Base-by-base conservation (phyloP, 2,797 vertebrate genomes). In the Sphenopsis melanotis region DNA sequence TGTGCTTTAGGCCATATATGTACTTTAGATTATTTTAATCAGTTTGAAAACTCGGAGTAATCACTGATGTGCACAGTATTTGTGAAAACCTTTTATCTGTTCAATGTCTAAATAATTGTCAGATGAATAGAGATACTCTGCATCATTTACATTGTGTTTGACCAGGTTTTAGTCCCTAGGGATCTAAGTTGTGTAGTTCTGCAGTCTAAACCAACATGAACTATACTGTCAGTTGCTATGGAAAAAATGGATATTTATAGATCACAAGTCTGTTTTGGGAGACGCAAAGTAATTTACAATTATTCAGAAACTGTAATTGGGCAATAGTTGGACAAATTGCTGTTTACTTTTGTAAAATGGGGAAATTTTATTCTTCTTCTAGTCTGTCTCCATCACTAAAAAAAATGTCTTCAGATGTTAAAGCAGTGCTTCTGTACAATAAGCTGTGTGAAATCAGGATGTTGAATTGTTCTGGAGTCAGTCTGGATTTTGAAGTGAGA, bases 151-250 rank as follows among this genome's bases (percentile, higher is more conserved):
- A 10, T 15, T 34, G 37, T 89, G 23, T 81, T 74, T 82, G 63
- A 34, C 22, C 16, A 64, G 16, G 13, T 71, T 79, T 89, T 47
- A 39, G 79, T 57, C 21, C 50, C 26, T 64, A 18, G 47, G 30
- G 36, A 7, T 88, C 42, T 47, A 16, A 88, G 57, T 20, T 76
- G 13, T 42, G 3, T 46, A 46, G 26, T 49, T 90, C 42, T 69
- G 49, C 50, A n/a, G 0, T 72, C 47, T 66, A 61, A 85, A 72
- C 2, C 24, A 41, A 1, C 20, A 8, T 49, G 55, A 80, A 12
- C 63, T 82, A 3, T 36, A 26, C 18, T 72, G 42, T 36, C 5
- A 13, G 2, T 76, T 0, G 2, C 26, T 34, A 0, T 76, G 37
- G 46, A 68, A 79, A 82, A 82, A 72, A 11, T 24, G 37, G 24